Conservation (phyloP, 2,797 vertebrate species). For the Mycteria americana region DNA sequence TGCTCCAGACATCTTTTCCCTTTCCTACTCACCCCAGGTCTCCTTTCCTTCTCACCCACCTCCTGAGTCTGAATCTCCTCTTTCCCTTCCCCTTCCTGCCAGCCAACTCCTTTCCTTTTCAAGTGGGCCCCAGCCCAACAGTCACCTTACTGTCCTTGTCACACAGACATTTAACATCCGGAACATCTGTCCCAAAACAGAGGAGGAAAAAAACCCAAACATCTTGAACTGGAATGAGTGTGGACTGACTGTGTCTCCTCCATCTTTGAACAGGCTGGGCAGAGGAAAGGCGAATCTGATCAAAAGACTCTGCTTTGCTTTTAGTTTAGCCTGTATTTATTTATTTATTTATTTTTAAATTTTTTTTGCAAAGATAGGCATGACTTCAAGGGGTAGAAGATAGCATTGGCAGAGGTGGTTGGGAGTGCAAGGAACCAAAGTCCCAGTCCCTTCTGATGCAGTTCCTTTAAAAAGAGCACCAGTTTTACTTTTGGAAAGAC, state of each 20-base stretch:
- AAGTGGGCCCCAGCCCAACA: neutral
- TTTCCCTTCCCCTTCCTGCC: neutral
- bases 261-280: neutral
- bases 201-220: neutral
- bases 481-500: slow-evolving; percentile 42
- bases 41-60: neutral
- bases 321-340: neutral
- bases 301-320: neutral
- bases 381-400: neutral
- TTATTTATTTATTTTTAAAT: too few species aligned
- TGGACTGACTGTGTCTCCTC: neutral
- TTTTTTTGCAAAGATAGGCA: neutral
- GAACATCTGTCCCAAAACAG: neutral
- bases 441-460: neutral
- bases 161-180: neutral
- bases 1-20: neutral
- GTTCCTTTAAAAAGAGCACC: slow-evolving; percentile 1
- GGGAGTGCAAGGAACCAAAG: neutral
- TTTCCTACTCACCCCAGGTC: neutral
- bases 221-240: neutral
- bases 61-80: neutral
- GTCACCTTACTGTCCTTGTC: neutral
- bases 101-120: neutral
- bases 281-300: neutral
- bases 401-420: fast-evolving